Percentiles rank a stretch among this genome's conserved stretches.
Conservation (phyloP, 2,113 vertebrate species). For the Lepisosteus oculatus region DNA sequence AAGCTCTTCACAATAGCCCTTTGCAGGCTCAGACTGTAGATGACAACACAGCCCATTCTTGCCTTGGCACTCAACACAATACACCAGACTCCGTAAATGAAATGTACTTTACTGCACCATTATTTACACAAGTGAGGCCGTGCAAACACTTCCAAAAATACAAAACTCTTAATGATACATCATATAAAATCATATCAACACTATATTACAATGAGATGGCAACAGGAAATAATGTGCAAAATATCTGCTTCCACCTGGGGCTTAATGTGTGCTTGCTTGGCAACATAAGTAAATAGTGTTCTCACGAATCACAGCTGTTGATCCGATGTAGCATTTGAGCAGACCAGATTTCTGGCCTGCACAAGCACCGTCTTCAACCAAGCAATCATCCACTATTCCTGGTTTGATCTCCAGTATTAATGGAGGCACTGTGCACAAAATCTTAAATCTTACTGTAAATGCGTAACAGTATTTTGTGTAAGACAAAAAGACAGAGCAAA, state of each 20-base stretch:
- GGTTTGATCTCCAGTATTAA: background rate
- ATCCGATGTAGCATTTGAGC: too few species aligned
- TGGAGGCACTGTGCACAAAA: conserved; percentile 41
- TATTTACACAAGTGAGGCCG: conserved; percentile 21
- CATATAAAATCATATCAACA: conserved; percentile 4
- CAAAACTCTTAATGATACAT: conserved; percentile 9
- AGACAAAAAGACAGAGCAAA: conserved; percentile 61
- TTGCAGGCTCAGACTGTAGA: too few species aligned
- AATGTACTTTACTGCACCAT: conserved; percentile 35
- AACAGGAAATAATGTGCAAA: background rate
- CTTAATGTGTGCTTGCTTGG: background rate
- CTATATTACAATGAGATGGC: background rate
- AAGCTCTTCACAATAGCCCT: too few species aligned
- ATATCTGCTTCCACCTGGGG: conserved; percentile 2
- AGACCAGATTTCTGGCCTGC: conserved; percentile 27
- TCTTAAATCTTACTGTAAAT: conserved; percentile 27
- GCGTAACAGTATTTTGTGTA: too few species aligned
- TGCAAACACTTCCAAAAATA: conserved; percentile 37
- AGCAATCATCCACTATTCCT: conserved; percentile 37
- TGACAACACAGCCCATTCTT: background rate
- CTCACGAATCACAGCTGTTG: background rate
- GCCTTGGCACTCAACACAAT: background rate
- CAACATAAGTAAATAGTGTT: conserved; percentile 4
- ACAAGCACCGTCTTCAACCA: conserved; percentile 35
- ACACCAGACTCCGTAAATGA: conserved; percentile 12